phyloP scores from a whole-genome alignment of 2,797 vertebrate species.

The Odontamblyopus rebecca region DNA sequence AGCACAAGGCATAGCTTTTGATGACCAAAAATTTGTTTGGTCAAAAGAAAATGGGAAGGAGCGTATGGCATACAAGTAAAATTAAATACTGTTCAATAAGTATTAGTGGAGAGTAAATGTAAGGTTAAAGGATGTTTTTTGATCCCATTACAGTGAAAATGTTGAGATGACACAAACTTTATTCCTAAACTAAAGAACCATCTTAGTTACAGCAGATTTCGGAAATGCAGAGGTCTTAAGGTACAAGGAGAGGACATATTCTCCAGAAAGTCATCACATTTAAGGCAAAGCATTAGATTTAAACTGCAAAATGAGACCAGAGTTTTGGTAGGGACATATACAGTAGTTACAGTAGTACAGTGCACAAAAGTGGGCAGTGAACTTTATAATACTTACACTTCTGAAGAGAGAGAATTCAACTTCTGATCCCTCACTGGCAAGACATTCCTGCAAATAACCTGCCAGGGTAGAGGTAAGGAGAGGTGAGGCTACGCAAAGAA shows the following conservation, averaged over 20 bases:
- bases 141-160: slow-evolving; percentile 18
- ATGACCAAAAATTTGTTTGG: too few relatives aligned
- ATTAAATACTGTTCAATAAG: too few relatives aligned
- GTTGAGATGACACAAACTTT: slow-evolving; percentile 1
- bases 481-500: slow-evolving; percentile 11
- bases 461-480: neutral
- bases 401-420: slow-evolving; percentile 20
- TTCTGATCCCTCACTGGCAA: slow-evolving; percentile 36
- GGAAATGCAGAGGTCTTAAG: neutral
- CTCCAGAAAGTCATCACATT: neutral
- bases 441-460: slow-evolving; percentile 25
- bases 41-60: slow-evolving; percentile 4
- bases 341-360: neutral
- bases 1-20: too few relatives aligned
- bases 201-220: neutral
- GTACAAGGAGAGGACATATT: neutral
- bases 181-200: slow-evolving; percentile 24
- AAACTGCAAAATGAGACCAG: neutral
- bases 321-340: neutral
- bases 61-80: slow-evolving; percentile 1
- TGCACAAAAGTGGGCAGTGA: neutral
- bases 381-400: neutral
- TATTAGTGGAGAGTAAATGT: neutral
- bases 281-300: neutral
- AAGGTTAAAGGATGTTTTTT: slow-evolving; percentile 18